phyloP scores from a whole-genome alignment of 1,140 invertebrate species.

The Aporrectodea caliginosa region DNA sequence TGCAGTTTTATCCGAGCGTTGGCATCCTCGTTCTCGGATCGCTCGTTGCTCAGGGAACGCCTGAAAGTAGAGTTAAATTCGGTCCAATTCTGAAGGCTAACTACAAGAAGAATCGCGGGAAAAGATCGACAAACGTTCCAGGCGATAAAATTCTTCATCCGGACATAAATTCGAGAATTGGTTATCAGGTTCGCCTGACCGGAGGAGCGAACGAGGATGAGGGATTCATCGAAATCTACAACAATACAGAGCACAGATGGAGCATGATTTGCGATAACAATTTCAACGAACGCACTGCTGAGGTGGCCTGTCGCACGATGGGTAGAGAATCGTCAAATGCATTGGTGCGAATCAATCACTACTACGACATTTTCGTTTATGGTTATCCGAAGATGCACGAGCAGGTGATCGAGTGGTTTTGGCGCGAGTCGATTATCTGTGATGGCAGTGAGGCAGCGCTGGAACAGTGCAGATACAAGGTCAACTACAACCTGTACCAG shows the following conservation, averaged over 20 bases:
- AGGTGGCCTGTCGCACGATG: constrained; percentile 85
- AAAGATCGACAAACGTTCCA: neutral
- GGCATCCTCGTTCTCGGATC: constrained; percentile 92
- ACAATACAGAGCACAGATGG: constrained; percentile 90
- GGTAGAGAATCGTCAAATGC: constrained; percentile 84
- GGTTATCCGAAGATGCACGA: constrained; percentile 40
- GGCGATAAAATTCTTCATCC: neutral
- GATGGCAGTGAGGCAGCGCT: constrained; percentile 70
- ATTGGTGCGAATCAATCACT: constrained; percentile 49
- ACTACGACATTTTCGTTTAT: constrained; percentile 50
- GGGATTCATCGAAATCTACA: constrained; percentile 90
- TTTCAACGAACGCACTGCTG: constrained; percentile 65
- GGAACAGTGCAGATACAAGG: constrained; percentile 47
- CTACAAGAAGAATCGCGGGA: neutral
- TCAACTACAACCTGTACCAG: constrained; percentile 68
- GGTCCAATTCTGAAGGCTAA: constrained; percentile 61
- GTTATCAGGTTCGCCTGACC: constrained; percentile 31
- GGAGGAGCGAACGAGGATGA: constrained; percentile 48
- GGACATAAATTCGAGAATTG: neutral
- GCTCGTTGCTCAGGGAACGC: constrained; percentile 76
- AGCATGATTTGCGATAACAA: constrained; percentile 91
- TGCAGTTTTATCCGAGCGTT: constrained; percentile 94
- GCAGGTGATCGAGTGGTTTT: constrained; percentile 63
- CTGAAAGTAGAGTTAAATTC: constrained; percentile 77
- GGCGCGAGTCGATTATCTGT: constrained; percentile 85